Evolutionary conservation across 2,113 vertebrate genomes (phyloP), one percentile per base, ranked within the genome.

Genomic region (Entelurus aequoreus): DNA sequence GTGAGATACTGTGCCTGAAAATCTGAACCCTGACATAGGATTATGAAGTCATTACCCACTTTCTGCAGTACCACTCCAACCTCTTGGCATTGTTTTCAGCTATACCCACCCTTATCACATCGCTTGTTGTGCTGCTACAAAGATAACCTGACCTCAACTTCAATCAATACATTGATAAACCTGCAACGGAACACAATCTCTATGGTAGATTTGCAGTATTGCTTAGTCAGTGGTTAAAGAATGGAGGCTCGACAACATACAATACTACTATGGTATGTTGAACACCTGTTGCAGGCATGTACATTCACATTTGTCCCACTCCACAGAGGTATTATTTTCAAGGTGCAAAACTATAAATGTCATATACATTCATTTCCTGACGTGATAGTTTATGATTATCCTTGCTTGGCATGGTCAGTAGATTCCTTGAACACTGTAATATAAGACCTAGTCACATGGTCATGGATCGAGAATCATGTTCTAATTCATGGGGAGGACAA

Each of bases 311-410:
- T 16, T 15, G 48, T 48, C 16, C 16, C 70, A 63, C 58, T 53
- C 63, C 61, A 12, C 52, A 38, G 79, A 84, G 74, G 78, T 87
- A 84, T 77, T 71, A 65, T 78, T 71, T 68, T 73, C 54, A 67
- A 75, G 10, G 55, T 57, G 40, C 55, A 57, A 21, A 12, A 42
- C 19, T 12, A 8, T 6, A 48, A 35, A 65, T 59, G 54, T 52
- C 67, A 63, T n/a, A 64, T 65, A 77, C 60, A 77, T 69, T 83
- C 62, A 66, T 68, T 21, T 72, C 57, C 58, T 73, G 48, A 48
- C 55, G 54, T 60, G 62, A 54, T 59, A 16, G 48, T 19, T 59
- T 3, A 49, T 44, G 47, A 65, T 71, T 37, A n/a, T 74, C 46
- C 57, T 54, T 72, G 61, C 79, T 73, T 69, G 66, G 57, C 60